These are phyloP conservation scores for Drosophila nigrodunni DNA, from an alignment of 1,140 invertebrate species.

Conservation along the genomic window DNA sequence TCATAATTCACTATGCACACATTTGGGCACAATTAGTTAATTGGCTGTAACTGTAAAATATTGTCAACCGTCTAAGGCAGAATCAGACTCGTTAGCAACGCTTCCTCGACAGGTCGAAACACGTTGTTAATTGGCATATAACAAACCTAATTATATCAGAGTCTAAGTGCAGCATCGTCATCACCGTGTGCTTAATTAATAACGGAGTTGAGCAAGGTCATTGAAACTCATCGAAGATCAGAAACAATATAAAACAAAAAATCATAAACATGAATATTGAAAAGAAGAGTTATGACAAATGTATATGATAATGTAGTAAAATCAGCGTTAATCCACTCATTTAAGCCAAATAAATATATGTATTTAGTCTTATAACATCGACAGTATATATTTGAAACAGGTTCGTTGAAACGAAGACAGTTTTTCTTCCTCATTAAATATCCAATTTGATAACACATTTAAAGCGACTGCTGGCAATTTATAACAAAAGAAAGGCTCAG, in stretches of 20 bases:
- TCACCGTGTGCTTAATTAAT: constrained; percentile 29
- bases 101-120: constrained; percentile 73
- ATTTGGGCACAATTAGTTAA: constrained; percentile 80
- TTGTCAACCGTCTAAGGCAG: constrained; percentile 65
- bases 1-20: constrained; percentile 64
- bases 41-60: constrained; percentile 65
- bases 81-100: constrained; percentile 29
- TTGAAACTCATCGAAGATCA: constrained; percentile 35
- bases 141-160: constrained; percentile 73
- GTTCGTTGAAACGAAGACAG: not conserved
- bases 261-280: constrained; percentile 18
- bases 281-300: constrained; percentile 22
- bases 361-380: too few relatives aligned
- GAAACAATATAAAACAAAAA: not conserved
- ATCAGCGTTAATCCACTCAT: constrained; percentile 11
- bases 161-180: constrained; percentile 35
- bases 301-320: constrained; percentile 2
- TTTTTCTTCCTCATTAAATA: constrained; percentile 11
- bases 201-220: constrained; percentile 32
- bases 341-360: not conserved
- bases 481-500: constrained; percentile 14
- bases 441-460: constrained; percentile 23
- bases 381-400: too few relatives aligned
- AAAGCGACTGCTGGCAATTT: constrained; percentile 19
- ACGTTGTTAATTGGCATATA: constrained; percentile 77